Evolutionary conservation across 2,113 vertebrate species (phyloP).

Genomic region (Ranitomeya imitator): DNA sequence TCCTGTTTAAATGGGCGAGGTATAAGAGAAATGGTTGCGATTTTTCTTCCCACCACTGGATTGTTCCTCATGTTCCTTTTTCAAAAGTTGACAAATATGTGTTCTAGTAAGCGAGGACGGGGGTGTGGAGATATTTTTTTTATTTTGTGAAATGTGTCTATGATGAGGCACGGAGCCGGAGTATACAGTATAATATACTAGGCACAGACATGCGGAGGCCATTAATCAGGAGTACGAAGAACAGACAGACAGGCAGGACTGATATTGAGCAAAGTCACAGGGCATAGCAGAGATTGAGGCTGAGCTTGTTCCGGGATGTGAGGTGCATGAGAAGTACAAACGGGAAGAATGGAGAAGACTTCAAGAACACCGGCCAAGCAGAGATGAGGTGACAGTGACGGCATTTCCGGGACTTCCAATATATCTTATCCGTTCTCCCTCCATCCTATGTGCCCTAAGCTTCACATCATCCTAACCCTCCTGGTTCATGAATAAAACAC

Average conservation of each 20-base stretch:
- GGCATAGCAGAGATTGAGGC: background rate
- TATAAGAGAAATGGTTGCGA: no score
- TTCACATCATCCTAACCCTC: no score
- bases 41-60: no score
- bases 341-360: background rate
- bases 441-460: no score
- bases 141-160: background rate
- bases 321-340: constrained; percentile 22
- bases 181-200: background rate
- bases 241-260: background rate
- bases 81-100: no score
- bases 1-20: no score
- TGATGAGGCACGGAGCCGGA: background rate
- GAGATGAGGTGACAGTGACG: background rate
- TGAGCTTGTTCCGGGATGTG: constrained; percentile 16
- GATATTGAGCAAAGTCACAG: constrained; percentile 17
- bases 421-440: no score
- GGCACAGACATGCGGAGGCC: background rate
- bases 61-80: no score
- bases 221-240: constrained; percentile 12
- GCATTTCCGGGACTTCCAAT: no score
- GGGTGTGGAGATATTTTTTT: background rate
- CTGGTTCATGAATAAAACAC: no score
- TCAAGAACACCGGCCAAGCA: background rate
- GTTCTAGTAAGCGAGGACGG: background rate